Base-by-base conservation (phyloP, 2,888 invertebrate genomes). In the Leistus spinibarbis region DNA sequence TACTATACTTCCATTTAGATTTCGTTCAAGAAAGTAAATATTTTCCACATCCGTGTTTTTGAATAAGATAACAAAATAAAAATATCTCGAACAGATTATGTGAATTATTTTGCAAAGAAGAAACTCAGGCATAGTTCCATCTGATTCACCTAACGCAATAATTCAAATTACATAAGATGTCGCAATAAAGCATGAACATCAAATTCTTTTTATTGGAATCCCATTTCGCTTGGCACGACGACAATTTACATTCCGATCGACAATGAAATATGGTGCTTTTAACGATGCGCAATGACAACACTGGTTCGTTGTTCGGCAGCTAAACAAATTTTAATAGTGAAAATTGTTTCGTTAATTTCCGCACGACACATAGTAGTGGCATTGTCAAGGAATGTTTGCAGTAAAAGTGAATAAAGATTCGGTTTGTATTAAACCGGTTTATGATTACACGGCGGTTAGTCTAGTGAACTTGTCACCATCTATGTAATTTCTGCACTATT, bases 381-480 rank as follows among this genome's bases (percentile, higher is more conserved):
- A n/a, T 40, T 40, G 7, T 10, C 20, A 68, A 54, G n/a, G 62
- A 69, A 69, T 69, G n/a, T 53, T 69, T 16, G 1, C 10, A 17
- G 19, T 53, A 60, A 40, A 69, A 62, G 62, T 60, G 60, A 60
- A n/a, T n/a, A n/a, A 54, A 69, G 23, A 69, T 69, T 67, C 56
- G 20, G 23, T 68, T 69, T 24, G 23, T 63, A 22, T 64, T 27
- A 54, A 72, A 72, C 72, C 72, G 72, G 72, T 72, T 72, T 56
- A 40, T n/a, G 60, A 40, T 40, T 40, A 40, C 40, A 10, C 13
- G 1, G 40, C 40, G 40, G 7, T 40, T 40, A 40, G 40, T 40
- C 40, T 40, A 40, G 40, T 40, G 40, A 40, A 40, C 40, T 40
- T 40, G 40, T 40, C 40, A 40, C 40, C 3, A 10, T 7, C 40